A percentile compares a stretch with the other conserved stretches of the same genome.
phyloP scores from a whole-genome alignment of 64 coral and sea anemone genomes.

The Stichodactyla mertensii region DNA sequence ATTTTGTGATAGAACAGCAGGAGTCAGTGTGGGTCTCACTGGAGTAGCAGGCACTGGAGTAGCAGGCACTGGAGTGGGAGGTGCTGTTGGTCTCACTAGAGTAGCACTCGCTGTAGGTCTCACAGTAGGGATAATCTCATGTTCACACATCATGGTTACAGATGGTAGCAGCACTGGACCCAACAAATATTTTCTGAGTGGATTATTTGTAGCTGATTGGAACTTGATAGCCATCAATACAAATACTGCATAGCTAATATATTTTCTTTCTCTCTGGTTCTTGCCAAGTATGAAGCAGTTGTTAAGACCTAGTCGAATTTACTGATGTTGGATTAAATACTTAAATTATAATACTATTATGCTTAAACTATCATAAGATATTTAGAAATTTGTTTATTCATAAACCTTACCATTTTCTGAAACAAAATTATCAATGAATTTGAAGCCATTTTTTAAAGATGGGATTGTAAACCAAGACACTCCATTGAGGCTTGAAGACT shows the following conservation, averaged over 20 bases:
- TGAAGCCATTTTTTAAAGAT: too few relatives aligned
- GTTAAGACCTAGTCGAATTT: too few relatives aligned
- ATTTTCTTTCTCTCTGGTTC: conserved; percentile 10
- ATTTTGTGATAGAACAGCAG: not conserved
- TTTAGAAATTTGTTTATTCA: too few relatives aligned
- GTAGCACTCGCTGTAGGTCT: not conserved
- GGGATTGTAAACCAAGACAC: too few relatives aligned
- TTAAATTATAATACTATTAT: too few relatives aligned
- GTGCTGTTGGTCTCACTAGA: too few relatives aligned
- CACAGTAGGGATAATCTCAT: not conserved
- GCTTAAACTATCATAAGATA: too few relatives aligned
- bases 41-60: not conserved
- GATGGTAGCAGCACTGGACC: conserved; percentile 15
- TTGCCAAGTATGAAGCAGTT: conserved; percentile 2
- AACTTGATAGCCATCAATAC: conserved; percentile 2
- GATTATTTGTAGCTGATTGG: conserved; percentile 7
- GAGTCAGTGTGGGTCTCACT: not conserved
- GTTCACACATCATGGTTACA: not conserved
- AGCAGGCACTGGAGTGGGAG: not conserved
- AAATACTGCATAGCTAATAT: conserved; percentile 15
- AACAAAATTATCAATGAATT: too few relatives aligned
- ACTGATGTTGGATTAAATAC: too few relatives aligned
- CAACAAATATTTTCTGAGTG: conserved; percentile 4
- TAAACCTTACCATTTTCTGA: too few relatives aligned
- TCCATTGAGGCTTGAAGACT: too few relatives aligned